Evolutionary conservation across 2,888 invertebrate species (phyloP).

Genomic region (Drosophila niveifrons): DNA sequence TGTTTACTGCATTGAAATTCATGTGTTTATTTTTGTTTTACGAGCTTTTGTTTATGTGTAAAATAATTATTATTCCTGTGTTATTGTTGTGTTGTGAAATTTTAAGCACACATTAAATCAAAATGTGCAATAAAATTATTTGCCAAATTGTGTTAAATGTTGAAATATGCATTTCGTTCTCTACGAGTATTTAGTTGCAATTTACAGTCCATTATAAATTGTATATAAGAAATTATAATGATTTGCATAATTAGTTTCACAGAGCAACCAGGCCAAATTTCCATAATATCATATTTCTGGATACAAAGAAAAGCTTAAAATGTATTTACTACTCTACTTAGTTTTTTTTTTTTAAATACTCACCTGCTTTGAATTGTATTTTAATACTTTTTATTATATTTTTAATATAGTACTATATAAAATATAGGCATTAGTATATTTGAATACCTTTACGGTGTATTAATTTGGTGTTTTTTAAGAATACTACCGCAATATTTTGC

Average conservation of each 20-base stretch:
- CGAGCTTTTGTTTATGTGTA: constrained; percentile 8
- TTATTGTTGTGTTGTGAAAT: constrained; percentile 12
- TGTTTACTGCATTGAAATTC: constrained; percentile 45
- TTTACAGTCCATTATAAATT: neutral
- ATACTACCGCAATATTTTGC: too few relatives aligned
- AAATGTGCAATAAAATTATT: neutral
- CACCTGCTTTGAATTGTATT: too few relatives aligned
- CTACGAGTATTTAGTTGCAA: neutral
- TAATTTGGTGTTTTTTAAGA: too few relatives aligned
- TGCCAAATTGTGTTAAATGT: constrained; percentile 2
- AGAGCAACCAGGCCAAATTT: too few relatives aligned
- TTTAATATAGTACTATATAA: too few relatives aligned
- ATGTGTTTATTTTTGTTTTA: constrained; percentile 34
- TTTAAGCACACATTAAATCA: constrained; percentile 14
- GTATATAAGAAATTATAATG: neutral
- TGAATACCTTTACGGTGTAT: too few relatives aligned
- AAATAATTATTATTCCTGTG: constrained; percentile 26
- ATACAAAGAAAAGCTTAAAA: too few relatives aligned
- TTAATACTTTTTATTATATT: too few relatives aligned
- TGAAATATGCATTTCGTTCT: neutral
- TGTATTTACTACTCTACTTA: too few relatives aligned
- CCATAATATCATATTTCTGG: too few relatives aligned
- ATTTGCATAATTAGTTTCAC: neutral
- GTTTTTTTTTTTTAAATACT: too few relatives aligned
- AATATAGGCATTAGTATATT: too few relatives aligned